These are phyloP conservation scores for Cyprinella venusta DNA, from an alignment of 2,797 vertebrate genomes.

Conservation along the genomic window DNA sequence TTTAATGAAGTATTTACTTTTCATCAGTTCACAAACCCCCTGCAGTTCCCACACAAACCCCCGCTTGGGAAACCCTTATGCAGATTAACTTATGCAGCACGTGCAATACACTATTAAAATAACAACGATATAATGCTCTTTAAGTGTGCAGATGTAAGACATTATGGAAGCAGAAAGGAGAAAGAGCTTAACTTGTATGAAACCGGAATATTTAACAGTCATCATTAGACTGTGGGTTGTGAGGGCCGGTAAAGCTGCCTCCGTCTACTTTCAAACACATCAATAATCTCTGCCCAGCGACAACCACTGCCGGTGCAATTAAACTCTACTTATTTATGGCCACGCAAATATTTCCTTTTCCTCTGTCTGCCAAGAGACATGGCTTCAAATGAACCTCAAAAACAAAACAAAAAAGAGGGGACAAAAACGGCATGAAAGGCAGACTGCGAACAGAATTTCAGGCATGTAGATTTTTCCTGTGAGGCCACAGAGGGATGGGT, in stretches of 20 bases:
- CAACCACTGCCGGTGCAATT: conserved; percentile 65
- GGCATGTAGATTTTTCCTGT: conserved; percentile 68
- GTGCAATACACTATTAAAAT: background rate
- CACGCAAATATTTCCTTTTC: conserved; percentile 70
- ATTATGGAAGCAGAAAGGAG: background rate
- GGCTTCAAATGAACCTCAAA: conserved; percentile 50
- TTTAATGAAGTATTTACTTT: background rate
- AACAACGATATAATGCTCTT: background rate
- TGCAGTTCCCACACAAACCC: background rate
- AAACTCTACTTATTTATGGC: conserved; percentile 71
- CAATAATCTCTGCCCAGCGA: conserved; percentile 65
- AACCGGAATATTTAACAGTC: background rate
- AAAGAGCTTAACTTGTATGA: background rate
- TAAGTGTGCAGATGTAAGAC: background rate
- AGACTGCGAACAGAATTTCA: conserved; percentile 67
- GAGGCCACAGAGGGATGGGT: conserved; percentile 62
- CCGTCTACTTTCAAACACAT: conserved; percentile 66
- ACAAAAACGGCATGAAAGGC: conserved; percentile 58
- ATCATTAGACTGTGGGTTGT: conserved; percentile 48
- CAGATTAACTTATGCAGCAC: background rate
- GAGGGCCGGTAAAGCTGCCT: conserved; percentile 62
- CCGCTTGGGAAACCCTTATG: background rate
- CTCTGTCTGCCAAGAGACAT: conserved; percentile 60
- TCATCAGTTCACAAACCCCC: background rate
- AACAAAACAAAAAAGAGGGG: background rate